phyloP scores from a whole-genome alignment of 2,888 invertebrate genomes.

The Julus scanicus region DNA sequence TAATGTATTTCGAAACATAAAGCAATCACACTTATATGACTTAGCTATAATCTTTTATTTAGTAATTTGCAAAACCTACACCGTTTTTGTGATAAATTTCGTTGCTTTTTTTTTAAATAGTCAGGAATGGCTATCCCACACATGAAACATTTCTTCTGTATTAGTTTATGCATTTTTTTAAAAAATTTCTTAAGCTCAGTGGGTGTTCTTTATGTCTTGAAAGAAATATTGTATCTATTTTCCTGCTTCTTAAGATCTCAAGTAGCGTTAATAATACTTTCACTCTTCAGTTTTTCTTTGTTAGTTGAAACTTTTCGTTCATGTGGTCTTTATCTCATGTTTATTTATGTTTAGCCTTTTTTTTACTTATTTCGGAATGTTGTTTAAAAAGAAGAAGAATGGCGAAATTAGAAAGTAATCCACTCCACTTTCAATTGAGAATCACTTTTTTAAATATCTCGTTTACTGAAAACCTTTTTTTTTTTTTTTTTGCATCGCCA shows the following conservation, averaged over 20 bases:
- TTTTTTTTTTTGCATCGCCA: background rate
- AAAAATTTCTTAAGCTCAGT: background rate
- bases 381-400: slow-evolving; percentile 14
- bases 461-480: background rate
- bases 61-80: too few relatives aligned
- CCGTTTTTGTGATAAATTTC: too few relatives aligned
- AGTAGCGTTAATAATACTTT: too few relatives aligned
- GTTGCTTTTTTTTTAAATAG: too few relatives aligned
- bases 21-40: too few relatives aligned
- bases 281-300: background rate
- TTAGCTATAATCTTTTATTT: too few relatives aligned
- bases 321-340: slow-evolving; percentile 11
- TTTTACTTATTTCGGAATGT: background rate
- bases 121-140: too few relatives aligned
- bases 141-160: too few relatives aligned
- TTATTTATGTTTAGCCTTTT: background rate
- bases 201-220: background rate
- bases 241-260: background rate
- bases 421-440: background rate
- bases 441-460: background rate
- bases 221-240: background rate
- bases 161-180: background rate
- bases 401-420: slow-evolving; percentile 27
- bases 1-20: too few relatives aligned
- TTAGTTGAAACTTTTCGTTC: background rate